Percentiles rank a stretch among this genome's conserved stretches.
These are phyloP conservation scores for Chiloscyllium punctatum DNA, from an alignment of 2,797 vertebrate genomes.

Conservation along the genomic window DNA sequence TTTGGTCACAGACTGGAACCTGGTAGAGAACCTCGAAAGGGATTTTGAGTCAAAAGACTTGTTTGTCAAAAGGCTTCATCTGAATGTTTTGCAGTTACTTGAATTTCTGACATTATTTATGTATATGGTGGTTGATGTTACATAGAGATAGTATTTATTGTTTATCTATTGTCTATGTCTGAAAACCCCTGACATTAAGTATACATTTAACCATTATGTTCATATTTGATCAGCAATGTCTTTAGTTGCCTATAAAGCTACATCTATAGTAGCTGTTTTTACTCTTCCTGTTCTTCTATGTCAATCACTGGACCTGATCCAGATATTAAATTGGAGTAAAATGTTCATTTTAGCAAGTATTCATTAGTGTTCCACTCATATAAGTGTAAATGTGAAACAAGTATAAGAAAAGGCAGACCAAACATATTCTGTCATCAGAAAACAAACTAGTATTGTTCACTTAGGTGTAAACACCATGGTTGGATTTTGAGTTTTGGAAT, in stretches of 20 bases:
- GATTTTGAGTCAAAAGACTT: slow-evolving; percentile 13
- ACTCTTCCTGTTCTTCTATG: slow-evolving; percentile 10
- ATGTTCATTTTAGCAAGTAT: neutral
- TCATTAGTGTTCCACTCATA: neutral
- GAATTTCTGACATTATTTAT: slow-evolving; percentile 36
- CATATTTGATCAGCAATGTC: slow-evolving; percentile 20
- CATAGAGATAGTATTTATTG: slow-evolving; percentile 24
- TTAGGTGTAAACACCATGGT: neutral
- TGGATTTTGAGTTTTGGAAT: neutral
- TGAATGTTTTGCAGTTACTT: slow-evolving; percentile 38
- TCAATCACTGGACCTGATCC: slow-evolving; percentile 10
- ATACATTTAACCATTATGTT: slow-evolving; percentile 8
- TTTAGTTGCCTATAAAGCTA: slow-evolving; percentile 18
- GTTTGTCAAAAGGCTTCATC: slow-evolving; percentile 37
- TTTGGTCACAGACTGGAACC: slow-evolving; percentile 37
- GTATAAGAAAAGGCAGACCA: neutral
- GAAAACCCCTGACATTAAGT: slow-evolving; percentile 1
- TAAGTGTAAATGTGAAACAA: slow-evolving; percentile 29
- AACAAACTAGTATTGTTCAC: neutral
- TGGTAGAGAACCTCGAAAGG: slow-evolving; percentile 25
- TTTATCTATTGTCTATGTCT: slow-evolving; percentile 33
- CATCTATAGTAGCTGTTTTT: slow-evolving; percentile 8
- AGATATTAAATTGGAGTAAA: slow-evolving; percentile 11
- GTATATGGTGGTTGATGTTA: slow-evolving; percentile 37
- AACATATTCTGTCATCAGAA: neutral